Evolutionary conservation across 2,113 vertebrate species (phyloP).

Genomic region (Labrus mixtus): DNA sequence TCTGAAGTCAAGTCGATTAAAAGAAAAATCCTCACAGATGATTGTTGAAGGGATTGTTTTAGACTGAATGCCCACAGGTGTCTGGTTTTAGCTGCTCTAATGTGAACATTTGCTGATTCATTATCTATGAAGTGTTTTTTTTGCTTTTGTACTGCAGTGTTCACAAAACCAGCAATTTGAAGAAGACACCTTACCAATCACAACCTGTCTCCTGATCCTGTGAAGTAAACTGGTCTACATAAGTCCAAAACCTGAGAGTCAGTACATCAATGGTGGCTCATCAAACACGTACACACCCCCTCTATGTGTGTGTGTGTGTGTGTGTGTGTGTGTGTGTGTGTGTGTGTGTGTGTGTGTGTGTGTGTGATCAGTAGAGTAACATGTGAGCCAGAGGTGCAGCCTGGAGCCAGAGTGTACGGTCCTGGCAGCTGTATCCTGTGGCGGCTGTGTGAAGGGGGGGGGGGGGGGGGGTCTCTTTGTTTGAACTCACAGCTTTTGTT

Average conservation of each 20-base stretch:
- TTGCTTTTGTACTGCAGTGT: too few relatives aligned
- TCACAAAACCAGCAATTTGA: too few relatives aligned
- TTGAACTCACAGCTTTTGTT: constrained; percentile 80
- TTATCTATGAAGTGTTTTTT: too few relatives aligned
- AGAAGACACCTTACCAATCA: too few relatives aligned
- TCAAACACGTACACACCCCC: constrained; percentile 2
- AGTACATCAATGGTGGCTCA: constrained; percentile 9
- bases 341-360: neutral
- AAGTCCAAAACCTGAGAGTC: neutral
- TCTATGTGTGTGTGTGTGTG: neutral
- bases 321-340: neutral
- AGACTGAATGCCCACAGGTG: too few relatives aligned
- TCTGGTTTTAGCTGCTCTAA: too few relatives aligned
- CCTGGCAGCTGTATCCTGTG: constrained; percentile 73
- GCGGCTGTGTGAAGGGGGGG: constrained; percentile 24
- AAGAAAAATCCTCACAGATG: too few relatives aligned
- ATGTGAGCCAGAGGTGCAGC: constrained; percentile 60
- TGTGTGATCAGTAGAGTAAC: constrained; percentile 26
- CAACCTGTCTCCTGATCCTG: too few relatives aligned
- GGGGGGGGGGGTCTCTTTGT: constrained; percentile 73
- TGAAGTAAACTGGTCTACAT: too few relatives aligned
- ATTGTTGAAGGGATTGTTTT: too few relatives aligned
- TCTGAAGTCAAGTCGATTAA: neutral
- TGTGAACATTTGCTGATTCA: too few relatives aligned
- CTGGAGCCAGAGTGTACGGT: constrained; percentile 39